Base-by-base conservation (phyloP, 2,797 vertebrate genomes). In the Dendrocincla tyrannina region DNA sequence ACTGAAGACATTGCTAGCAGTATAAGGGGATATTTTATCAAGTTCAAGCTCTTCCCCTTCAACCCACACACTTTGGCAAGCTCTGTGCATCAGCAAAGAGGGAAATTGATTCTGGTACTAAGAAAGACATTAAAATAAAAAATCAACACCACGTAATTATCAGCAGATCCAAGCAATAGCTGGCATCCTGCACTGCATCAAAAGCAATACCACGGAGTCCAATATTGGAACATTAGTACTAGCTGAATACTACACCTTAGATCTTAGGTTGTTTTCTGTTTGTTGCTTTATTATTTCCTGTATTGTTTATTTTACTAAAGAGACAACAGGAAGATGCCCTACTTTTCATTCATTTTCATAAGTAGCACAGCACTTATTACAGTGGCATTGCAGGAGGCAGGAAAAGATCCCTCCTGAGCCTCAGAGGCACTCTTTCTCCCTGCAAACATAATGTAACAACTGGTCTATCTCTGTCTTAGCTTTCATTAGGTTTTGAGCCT, bases 131-230 rank as follows among this genome's bases (percentile, higher is more conserved):
- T 50, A 25, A 86, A 92, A 72, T 59, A 83, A 83, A 46, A 74
- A 83, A 93, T 81, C 88, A 93, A 82, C 79, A 25, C 13, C 52
- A 47, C 16, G 32, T 46, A 91, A 95, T 91, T 96, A 87, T 50
- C 1, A 13, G 64, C 46, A 78, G 62, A 64, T 83, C 27, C 76
- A 89, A 37, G 35, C 73, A 85, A 85, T 16, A 88, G 14, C 35
- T 56, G 87, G 44, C 53, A 74, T 35, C 28, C 74, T 74, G 41
- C 67, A 49, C 37, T 74, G 42, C 63, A 82, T 87, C 41, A 60
- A 93, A 93, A 89, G 33, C 49, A 90, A 53, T 74, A 60, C 30
- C 7, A 42, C 35, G 37, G 70, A 70, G 30, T 63, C 52, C 41
- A 62, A 27, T 58, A 93, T 2, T 60, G 24, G 52, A 89, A 76